Evolutionary conservation across 2,113 vertebrate species (phyloP).

Genomic region (Eclectus roratus): DNA sequence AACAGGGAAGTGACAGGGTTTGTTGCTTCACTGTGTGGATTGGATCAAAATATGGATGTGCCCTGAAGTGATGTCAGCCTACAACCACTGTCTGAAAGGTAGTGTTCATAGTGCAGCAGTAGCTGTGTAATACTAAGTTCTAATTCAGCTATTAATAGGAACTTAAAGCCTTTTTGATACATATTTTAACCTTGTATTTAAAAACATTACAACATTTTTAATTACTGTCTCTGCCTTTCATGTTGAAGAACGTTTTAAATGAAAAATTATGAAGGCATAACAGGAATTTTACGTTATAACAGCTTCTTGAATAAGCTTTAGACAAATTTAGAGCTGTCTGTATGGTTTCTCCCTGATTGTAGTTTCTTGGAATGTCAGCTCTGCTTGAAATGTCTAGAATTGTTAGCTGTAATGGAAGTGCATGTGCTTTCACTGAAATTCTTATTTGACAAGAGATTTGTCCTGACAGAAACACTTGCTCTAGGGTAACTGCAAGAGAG

Average conservation of each 20-base stretch:
- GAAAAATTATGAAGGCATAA: neutral
- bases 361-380: neutral
- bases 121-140: neutral
- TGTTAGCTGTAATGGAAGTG: neutral
- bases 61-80: neutral
- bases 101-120: neutral
- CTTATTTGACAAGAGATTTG: neutral
- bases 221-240: neutral
- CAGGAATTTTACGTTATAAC: neutral
- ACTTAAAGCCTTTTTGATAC: neutral
- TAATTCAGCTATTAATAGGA: neutral
- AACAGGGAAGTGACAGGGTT: neutral
- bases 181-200: neutral
- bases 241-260: neutral
- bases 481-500: neutral
- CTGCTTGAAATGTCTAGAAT: neutral
- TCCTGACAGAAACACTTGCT: neutral
- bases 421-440: neutral
- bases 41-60: slow-evolving; percentile 5
- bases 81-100: neutral
- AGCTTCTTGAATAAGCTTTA: neutral
- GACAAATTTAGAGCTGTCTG: neutral
- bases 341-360: neutral
- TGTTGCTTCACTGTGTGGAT: neutral
- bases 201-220: neutral